Base-by-base conservation (phyloP, 1,140 invertebrate species). In the Euborellia annulipes region DNA sequence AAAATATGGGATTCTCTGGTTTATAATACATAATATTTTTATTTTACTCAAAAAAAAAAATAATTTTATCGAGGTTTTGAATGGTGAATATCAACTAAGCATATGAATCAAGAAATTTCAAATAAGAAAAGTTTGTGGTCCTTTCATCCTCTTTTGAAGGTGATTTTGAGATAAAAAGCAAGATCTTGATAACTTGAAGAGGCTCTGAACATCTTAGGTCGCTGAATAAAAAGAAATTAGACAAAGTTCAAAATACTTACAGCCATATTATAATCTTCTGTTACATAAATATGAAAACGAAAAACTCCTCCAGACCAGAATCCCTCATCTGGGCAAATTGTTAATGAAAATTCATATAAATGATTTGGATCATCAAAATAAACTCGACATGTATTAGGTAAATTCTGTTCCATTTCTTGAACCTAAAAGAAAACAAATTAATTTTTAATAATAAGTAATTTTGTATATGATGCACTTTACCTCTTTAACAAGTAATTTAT, bases 221-320 rank as follows among this genome's bases (percentile, higher is more conserved):
- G 23, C 11, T 27, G 4, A 27, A 27, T 27, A 27, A 27, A 27
- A 11, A 27, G 11, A 27, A 11, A 27, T 27, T 6, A 27, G 23
- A 27, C 42, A 43, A 43, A 43, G 51, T 58, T 6, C 47, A 45
- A 43, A 48, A 54, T 62, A 82, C 88, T 87, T 75, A 98, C 93
- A 64, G 91, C 92, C 91, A 99, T 95, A 65, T 91, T 93, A 54
- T 96, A 96, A 45, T 95, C 91, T 61, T 92, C 87, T 6, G 87
- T 82, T 41, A 94, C 82, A 60, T 73, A 70, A 52, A 96, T 75
- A 58, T 75, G 72, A 65, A 96, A 96, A 55, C 73, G 71, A 67
- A 93, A 96, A 50, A 69, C 72, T 37, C 92, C 91, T 41, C 81
- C 82, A 53, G 70, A 65, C 87, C 90, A 96, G 58, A 79, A 86